Conservation (phyloP, 1,140 invertebrate species). For the Pseudobourletiella spinata region DNA sequence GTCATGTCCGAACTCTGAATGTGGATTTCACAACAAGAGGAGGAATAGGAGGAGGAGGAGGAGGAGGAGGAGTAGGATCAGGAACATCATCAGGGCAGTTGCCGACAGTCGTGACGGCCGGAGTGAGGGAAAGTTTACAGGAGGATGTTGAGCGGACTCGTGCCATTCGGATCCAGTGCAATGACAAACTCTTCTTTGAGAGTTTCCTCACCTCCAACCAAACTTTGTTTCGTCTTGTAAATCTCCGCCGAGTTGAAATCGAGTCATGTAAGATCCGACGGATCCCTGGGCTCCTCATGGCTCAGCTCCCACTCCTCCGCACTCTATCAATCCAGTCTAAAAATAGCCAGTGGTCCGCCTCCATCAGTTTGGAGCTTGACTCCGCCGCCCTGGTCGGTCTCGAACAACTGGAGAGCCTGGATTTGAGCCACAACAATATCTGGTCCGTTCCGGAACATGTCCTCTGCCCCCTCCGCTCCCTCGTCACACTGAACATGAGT, state of each 20-base stretch:
- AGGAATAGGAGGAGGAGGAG: too few species aligned
- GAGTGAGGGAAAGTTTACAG: too few species aligned
- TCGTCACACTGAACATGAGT: constrained; percentile 71
- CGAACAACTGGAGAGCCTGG: constrained; percentile 61
- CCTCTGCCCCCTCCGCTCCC: constrained; percentile 61
- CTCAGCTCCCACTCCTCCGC: constrained; percentile 47
- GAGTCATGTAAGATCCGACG: constrained; percentile 68
- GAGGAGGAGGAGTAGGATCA: too few species aligned
- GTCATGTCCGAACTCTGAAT: too few species aligned
- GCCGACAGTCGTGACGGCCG: too few species aligned
- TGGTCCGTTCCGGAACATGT: constrained; percentile 60
- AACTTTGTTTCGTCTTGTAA: constrained; percentile 60
- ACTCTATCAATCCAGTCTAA: constrained; percentile 75
- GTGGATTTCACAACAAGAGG: too few species aligned
- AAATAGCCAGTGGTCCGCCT: constrained; percentile 77
- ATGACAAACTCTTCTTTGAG: constrained; percentile 66
- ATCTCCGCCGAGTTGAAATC: constrained; percentile 61
- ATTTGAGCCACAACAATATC: constrained; percentile 80
- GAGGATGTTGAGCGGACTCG: too few species aligned
- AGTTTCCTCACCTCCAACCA: constrained; percentile 57
- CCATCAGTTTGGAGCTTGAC: constrained; percentile 69
- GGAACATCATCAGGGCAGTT: too few species aligned
- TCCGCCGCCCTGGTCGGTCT: constrained; percentile 65
- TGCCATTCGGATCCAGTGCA: constrained; percentile 67
- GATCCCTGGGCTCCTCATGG: constrained; percentile 47